Conservation (phyloP, 2,888 invertebrate genomes). For the Mythimna lalbum region DNA sequence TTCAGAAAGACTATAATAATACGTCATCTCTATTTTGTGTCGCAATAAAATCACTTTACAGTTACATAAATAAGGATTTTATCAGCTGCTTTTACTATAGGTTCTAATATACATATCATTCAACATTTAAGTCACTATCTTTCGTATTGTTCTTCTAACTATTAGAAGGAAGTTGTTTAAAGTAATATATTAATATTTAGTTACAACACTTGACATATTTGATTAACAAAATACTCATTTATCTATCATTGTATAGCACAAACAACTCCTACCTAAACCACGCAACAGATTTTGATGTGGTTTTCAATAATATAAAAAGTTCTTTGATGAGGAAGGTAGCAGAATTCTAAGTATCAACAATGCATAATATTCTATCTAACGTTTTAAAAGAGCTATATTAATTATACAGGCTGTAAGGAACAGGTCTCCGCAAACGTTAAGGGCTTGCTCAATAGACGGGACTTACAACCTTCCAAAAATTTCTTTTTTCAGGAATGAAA, state of each 20-base stretch:
- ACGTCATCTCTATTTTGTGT: constrained; percentile 33
- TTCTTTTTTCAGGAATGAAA: too few relatives aligned
- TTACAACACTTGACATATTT: constrained; percentile 36
- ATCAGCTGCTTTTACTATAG: constrained; percentile 53
- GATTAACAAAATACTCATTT: constrained; percentile 17
- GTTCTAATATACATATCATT: constrained; percentile 58
- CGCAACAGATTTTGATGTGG: too few relatives aligned
- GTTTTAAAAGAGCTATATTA: constrained; percentile 19
- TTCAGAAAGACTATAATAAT: not conserved
- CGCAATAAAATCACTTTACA: not conserved
- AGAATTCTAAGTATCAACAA: constrained; percentile 30
- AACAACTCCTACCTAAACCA: too few relatives aligned
- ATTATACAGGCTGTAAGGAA: not conserved
- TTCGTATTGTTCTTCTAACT: constrained; percentile 31
- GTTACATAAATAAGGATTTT: constrained; percentile 8
- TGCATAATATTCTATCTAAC: constrained; percentile 20
- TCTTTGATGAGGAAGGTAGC: constrained; percentile 3
- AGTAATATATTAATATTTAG: constrained; percentile 50
- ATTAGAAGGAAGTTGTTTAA: constrained; percentile 24
- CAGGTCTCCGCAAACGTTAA: too few relatives aligned
- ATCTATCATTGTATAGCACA: not conserved
- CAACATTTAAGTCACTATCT: constrained; percentile 33
- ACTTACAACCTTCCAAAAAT: too few relatives aligned
- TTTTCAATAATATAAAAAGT: not conserved
- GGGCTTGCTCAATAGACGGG: too few relatives aligned